A percentile compares a stretch with the other conserved stretches of the same genome.
phyloP scores from a whole-genome alignment of 1,140 invertebrate genomes.

The Alviniconcha marisindica region DNA sequence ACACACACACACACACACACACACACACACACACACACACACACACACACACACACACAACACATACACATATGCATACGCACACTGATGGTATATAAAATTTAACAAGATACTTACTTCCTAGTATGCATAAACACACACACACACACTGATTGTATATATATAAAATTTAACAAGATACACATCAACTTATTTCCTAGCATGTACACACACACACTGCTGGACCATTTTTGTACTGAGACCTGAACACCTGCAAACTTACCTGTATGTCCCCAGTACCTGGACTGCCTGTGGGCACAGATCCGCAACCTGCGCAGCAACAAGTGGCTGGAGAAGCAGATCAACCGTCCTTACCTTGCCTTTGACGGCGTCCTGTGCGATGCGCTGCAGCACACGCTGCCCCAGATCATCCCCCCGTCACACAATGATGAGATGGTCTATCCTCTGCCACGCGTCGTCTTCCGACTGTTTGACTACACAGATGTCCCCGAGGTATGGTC shows the following conservation, averaged over 20 bases:
- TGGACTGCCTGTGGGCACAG: slow-evolving; percentile 98
- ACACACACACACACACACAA: too few species aligned
- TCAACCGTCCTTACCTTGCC: slow-evolving; percentile 94
- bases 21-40: too few species aligned
- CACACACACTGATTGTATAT: too few species aligned
- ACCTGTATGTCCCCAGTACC: slow-evolving; percentile 79
- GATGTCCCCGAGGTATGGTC: slow-evolving; percentile 98
- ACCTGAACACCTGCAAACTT: neutral
- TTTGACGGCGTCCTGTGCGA: slow-evolving; percentile 97
- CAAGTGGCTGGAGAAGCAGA: slow-evolving; percentile 98
- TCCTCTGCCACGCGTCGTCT: slow-evolving; percentile 84
- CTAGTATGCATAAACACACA: too few species aligned
- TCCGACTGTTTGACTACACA: slow-evolving; percentile 96
- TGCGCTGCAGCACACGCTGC: slow-evolving; percentile 95
- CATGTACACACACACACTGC: too few species aligned
- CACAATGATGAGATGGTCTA: slow-evolving; percentile 93
- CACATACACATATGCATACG: too few species aligned
- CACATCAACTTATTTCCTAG: too few species aligned
- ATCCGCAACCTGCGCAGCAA: slow-evolving; percentile 93
- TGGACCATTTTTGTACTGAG: too few species aligned
- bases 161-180: too few species aligned
- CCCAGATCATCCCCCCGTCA: slow-evolving; percentile 90
- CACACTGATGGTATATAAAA: too few species aligned
- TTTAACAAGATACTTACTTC: too few species aligned
- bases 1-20: too few species aligned